Conservation (phyloP, 2,113 vertebrate genomes). For the Hemiprocne comata region DNA sequence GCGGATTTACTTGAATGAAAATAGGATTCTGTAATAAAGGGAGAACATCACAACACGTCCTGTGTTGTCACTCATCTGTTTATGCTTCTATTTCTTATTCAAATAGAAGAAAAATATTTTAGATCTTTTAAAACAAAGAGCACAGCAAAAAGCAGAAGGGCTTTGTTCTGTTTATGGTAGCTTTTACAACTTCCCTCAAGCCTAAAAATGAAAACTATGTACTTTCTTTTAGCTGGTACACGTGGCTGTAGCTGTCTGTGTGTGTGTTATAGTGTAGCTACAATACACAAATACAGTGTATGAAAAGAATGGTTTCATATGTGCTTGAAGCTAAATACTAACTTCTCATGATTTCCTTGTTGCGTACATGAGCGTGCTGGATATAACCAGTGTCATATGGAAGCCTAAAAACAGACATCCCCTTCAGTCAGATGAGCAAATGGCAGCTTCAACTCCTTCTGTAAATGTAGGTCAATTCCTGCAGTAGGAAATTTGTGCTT, state of each 20-base stretch:
- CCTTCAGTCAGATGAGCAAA: neutral
- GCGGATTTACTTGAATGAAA: neutral
- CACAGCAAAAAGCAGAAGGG: neutral
- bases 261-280: neutral
- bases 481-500: neutral
- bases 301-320: neutral
- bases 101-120: neutral
- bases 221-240: neutral
- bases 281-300: neutral
- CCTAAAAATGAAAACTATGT: neutral
- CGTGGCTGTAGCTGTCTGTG: neutral
- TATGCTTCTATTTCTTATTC: neutral
- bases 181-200: neutral
- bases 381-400: neutral
- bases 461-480: constrained; percentile 1
- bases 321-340: neutral
- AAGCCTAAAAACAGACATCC: neutral
- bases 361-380: neutral
- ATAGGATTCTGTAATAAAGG: neutral
- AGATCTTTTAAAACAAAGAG: neutral
- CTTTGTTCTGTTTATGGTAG: neutral
- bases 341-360: neutral
- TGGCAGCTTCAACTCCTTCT: neutral
- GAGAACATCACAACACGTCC: neutral
- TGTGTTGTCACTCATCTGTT: neutral